Evolutionary conservation across 2,888 invertebrate species (phyloP).

Genomic region (Alsophila aescularia): DNA sequence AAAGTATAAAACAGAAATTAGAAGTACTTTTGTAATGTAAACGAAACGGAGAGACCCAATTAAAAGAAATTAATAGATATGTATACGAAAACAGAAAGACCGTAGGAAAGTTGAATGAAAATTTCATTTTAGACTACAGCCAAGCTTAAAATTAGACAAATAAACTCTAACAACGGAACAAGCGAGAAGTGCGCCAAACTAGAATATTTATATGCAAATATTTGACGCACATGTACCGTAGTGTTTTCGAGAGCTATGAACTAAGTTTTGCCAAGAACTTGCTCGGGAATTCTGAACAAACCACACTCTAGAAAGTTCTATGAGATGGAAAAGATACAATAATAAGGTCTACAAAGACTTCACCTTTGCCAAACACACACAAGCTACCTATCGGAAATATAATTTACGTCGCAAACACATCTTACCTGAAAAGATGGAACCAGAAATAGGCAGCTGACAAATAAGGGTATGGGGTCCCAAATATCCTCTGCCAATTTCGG

Average conservation of each 20-base stretch:
- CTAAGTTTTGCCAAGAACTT: conserved; percentile 11
- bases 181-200: conserved; percentile 32
- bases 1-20: background rate
- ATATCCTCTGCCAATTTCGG: conserved; percentile 18
- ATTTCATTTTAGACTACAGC: background rate
- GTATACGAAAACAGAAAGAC: background rate
- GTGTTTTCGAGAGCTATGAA: conserved; percentile 33
- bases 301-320: background rate
- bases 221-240: conserved; percentile 32
- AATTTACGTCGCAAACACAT: conserved; percentile 2
- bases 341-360: background rate
- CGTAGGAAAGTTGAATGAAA: background rate
- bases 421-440: background rate
- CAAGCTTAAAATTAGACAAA: conserved; percentile 21
- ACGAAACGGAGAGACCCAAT: conserved; percentile 4
- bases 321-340: conserved; percentile 4
- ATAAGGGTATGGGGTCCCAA: conserved; percentile 20
- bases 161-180: conserved; percentile 20
- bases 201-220: conserved; percentile 47
- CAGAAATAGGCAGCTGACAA: conserved; percentile 21
- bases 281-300: conserved; percentile 11
- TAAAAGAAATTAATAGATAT: background rate
- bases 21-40: background rate
- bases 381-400: conserved; percentile 1
- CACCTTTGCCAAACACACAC: background rate